A percentile compares a stretch with the other conserved stretches of the same genome.
phyloP scores from a whole-genome alignment of 2,113 vertebrate genomes.

The Myotis brandtii region DNA sequence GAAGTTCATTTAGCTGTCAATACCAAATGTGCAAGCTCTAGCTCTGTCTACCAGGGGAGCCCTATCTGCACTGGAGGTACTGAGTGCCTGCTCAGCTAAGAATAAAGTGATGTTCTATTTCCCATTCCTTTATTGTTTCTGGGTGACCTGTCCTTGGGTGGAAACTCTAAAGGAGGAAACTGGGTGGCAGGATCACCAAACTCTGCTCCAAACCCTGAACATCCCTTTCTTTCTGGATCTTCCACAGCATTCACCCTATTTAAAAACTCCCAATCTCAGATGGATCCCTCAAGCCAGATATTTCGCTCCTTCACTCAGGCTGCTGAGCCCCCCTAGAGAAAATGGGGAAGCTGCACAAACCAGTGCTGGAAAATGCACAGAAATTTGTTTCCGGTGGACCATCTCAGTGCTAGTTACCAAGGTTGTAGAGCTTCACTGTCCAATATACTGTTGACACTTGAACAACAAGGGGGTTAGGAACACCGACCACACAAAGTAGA shows the following conservation, averaged over 20 bases:
- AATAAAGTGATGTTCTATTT: background rate
- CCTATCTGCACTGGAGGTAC: background rate
- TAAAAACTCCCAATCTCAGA: background rate
- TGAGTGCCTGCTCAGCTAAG: background rate
- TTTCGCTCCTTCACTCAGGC: background rate
- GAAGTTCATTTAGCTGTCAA: background rate
- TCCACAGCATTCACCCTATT: background rate
- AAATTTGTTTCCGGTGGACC: background rate
- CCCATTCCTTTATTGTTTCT: background rate
- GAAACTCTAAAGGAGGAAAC: background rate
- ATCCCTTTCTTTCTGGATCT: background rate
- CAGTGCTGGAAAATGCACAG: background rate
- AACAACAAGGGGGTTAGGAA: background rate
- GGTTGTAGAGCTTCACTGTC: background rate
- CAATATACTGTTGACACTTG: background rate
- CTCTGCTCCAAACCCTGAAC: background rate
- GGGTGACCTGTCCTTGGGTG: background rate
- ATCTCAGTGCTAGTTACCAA: background rate
- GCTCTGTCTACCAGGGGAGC: background rate
- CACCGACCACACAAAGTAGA: background rate
- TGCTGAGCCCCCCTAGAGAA: background rate
- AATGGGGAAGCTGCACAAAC: background rate
- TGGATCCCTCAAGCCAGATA: background rate
- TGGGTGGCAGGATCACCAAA: background rate
- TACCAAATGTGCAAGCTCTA: background rate